Evolutionary conservation across 2,888 invertebrate species (phyloP).

Genomic region (Drosophila mulleri): DNA sequence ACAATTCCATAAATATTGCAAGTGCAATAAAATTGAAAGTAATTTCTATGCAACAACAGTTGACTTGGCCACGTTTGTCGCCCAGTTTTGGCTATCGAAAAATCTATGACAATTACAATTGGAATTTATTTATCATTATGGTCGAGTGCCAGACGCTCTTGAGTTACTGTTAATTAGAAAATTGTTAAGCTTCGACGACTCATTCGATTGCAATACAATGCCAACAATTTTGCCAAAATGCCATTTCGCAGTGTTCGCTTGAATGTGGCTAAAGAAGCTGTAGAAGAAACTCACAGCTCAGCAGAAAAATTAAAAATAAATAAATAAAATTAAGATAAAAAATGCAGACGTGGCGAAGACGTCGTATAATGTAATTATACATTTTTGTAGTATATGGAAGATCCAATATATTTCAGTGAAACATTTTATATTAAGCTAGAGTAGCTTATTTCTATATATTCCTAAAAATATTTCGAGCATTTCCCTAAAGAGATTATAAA

Average conservation of each 20-base stretch:
- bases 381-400: too few species aligned
- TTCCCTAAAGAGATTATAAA: neutral
- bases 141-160: slow-evolving; percentile 38
- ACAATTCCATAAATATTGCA: slow-evolving; percentile 61
- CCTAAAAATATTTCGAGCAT: neutral
- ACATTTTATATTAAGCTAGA: too few species aligned
- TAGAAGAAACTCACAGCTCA: neutral
- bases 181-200: slow-evolving; percentile 37
- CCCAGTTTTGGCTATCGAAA: slow-evolving; percentile 26
- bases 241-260: neutral
- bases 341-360: too few species aligned
- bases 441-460: too few species aligned
- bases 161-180: slow-evolving; percentile 76
- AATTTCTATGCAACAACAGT: slow-evolving; percentile 44
- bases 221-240: slow-evolving; percentile 8
- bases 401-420: too few species aligned
- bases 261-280: neutral
- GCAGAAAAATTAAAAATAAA: neutral
- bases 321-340: too few species aligned
- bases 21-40: slow-evolving; percentile 68
- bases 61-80: slow-evolving; percentile 11
- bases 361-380: too few species aligned
- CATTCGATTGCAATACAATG: slow-evolving; percentile 19
- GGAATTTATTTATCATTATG: slow-evolving; percentile 58
- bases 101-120: slow-evolving; percentile 70